Conservation (phyloP, 1,140 invertebrate species). For the Nasonia giraulti region DNA sequence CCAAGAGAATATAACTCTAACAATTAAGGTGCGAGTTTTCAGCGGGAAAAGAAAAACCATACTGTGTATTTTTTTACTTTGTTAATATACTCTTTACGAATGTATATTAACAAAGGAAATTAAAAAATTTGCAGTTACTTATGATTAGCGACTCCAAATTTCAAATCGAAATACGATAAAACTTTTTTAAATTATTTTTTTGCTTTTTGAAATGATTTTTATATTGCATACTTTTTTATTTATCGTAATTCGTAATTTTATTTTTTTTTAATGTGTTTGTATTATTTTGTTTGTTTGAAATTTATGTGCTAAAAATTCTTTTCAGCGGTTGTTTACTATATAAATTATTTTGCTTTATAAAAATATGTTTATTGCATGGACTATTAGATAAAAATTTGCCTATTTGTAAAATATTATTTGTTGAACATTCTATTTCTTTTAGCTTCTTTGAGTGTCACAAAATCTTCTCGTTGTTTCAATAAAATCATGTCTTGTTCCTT, state of each 20-base stretch:
- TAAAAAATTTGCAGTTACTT: background rate
- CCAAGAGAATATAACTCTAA: conserved; percentile 60
- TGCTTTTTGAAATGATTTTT: background rate
- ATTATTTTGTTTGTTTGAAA: conserved; percentile 17
- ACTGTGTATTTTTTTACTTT: conserved; percentile 14
- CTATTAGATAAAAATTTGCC: background rate
- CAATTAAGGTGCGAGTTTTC: conserved; percentile 69
- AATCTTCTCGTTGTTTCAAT: conserved; percentile 2
- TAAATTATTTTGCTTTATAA: conserved; percentile 3
- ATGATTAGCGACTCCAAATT: background rate
- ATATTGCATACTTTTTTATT: background rate
- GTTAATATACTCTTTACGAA: background rate
- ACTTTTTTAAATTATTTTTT: background rate
- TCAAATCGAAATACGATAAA: conserved; percentile 38
- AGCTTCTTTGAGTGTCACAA: conserved; percentile 14
- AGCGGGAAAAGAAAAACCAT: conserved; percentile 6
- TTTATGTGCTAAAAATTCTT: background rate
- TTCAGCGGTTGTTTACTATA: background rate
- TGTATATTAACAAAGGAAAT: background rate
- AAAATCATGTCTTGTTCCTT: conserved; percentile 27
- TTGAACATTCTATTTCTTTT: conserved; percentile 3
- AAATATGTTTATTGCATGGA: conserved; percentile 26
- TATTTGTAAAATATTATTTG: background rate
- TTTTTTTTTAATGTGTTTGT: conserved; percentile 7
- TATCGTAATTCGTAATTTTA: conserved; percentile 43